Base-by-base conservation (phyloP, 2,113 vertebrate species). In the Scomber japonicus region DNA sequence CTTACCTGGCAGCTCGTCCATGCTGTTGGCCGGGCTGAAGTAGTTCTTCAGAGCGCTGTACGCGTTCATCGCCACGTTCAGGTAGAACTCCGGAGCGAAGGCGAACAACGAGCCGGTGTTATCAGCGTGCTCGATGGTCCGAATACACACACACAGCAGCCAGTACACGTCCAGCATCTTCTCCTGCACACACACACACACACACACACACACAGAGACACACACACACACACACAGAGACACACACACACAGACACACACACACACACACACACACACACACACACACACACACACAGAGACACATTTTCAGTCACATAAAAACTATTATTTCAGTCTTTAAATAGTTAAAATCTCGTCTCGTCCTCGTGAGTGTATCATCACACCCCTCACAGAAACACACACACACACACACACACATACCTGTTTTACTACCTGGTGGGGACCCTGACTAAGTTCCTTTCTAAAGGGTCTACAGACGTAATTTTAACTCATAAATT, bases 21-120 rank as follows among this genome's bases (percentile, higher is more conserved):
- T 97, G 96, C 94, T 94, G 93, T 97, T 97, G 21, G 97, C 96
- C 0, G 97, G 97, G 81, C 97, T 97, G 87, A 99, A 99, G 93
- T 99, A 99, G 93, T 99, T 99, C 93, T 98, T 99, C 51, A 99
- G 96, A 49, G 98, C 97, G 1, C 97, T 99, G 94, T 99, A 99
- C 63, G 97, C 97, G 82, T 99, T 99, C 96, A 99, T 99, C 91
- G 97, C 97, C 70, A 99, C 98, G 0, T 95, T 98, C 92, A 99
- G 95, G 96, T 99, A 99, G 95, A 99, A 99, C 93, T 99, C 98
- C 0, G 98, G 98, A 85, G 95, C 93, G 88, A 99, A 99, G 82
- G 97, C 96, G 0, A 99, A 98, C 71, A 99, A 90, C 0, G 97
- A 95, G 17, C 96, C 96, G 0, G 97, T 98, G 88, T 91, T 94